Evolutionary conservation across 2,888 invertebrate genomes (phyloP).

Genomic region (Sphinx pinastri): DNA sequence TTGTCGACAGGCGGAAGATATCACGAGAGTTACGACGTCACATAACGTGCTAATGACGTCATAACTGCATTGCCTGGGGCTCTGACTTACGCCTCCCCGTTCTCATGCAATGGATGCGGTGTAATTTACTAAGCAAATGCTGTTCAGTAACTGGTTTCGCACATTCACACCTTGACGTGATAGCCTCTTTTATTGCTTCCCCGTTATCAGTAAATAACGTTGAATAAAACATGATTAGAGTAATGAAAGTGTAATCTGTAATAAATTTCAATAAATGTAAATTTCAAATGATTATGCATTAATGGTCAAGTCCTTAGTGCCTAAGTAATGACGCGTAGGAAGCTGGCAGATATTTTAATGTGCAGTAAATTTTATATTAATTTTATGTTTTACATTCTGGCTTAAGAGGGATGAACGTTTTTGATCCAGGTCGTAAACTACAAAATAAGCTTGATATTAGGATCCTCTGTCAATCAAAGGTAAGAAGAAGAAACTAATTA

Average conservation of each 20-base stretch:
- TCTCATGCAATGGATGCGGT: conserved; percentile 58
- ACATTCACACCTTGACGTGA: conserved; percentile 41
- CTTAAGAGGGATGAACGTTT: no score
- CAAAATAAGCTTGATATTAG: no score
- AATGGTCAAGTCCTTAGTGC: background rate
- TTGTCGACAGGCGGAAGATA: conserved; percentile 80
- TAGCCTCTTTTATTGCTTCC: conserved; percentile 28
- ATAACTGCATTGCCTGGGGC: conserved; percentile 77
- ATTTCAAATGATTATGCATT: conserved; percentile 12
- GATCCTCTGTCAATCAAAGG: no score
- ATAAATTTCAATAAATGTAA: conserved; percentile 20
- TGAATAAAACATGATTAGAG: conserved; percentile 37
- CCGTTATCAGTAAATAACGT: conserved; percentile 34
- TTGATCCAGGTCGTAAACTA: no score
- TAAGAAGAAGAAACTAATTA: no score
- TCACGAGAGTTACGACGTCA: conserved; percentile 76
- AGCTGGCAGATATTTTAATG: background rate
- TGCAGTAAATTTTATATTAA: background rate
- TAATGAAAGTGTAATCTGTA: conserved; percentile 23
- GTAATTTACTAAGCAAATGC: conserved; percentile 63
- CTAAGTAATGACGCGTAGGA: conserved; percentile 3
- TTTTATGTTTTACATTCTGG: no score
- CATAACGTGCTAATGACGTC: conserved; percentile 81
- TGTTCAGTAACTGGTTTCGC: conserved; percentile 51
- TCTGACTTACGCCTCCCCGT: conserved; percentile 55